Percentiles rank a stretch among this genome's conserved stretches.
phyloP scores from a whole-genome alignment of 2,888 invertebrate genomes.

The Tachina lurida region DNA sequence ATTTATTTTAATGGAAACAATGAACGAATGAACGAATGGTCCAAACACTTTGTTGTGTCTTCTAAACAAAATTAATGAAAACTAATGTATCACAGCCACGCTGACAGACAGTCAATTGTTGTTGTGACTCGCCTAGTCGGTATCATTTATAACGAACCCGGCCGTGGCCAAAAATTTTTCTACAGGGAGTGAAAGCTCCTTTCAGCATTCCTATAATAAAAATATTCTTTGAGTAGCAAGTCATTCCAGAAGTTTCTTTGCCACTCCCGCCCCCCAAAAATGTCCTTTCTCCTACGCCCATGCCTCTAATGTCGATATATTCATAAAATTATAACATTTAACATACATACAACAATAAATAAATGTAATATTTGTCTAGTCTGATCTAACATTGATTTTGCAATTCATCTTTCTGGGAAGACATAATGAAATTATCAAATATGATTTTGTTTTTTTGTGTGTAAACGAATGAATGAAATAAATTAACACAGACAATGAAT shows the following conservation, averaged over 20 bases:
- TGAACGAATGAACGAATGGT: neutral
- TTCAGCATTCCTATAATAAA: too few relatives aligned
- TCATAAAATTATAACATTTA: conserved; percentile 33
- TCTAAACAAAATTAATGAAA: conserved; percentile 45
- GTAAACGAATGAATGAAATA: conserved; percentile 1
- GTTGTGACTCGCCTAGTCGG: neutral
- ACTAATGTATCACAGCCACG: conserved; percentile 32
- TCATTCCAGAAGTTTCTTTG: too few relatives aligned
- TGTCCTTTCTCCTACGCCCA: neutral
- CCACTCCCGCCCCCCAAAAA: neutral
- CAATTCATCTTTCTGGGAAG: conserved; percentile 19
- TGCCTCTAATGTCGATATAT: conserved; percentile 14
- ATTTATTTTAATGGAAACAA: conserved; percentile 24
- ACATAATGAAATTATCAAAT: conserved; percentile 34
- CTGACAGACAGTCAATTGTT: neutral
- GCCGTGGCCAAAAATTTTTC: neutral
- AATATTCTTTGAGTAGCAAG: too few relatives aligned
- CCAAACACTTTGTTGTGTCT: conserved; percentile 35
- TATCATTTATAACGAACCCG: conserved; percentile 20
- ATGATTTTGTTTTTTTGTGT: neutral
- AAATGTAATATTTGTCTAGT: conserved; percentile 20
- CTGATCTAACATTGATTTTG: conserved; percentile 23
- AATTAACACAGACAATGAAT: neutral
- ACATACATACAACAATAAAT: conserved; percentile 17
- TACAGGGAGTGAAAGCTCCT: neutral